Conservation (phyloP, 2,797 vertebrate species). For the Rhabdophis nuchalis region DNA sequence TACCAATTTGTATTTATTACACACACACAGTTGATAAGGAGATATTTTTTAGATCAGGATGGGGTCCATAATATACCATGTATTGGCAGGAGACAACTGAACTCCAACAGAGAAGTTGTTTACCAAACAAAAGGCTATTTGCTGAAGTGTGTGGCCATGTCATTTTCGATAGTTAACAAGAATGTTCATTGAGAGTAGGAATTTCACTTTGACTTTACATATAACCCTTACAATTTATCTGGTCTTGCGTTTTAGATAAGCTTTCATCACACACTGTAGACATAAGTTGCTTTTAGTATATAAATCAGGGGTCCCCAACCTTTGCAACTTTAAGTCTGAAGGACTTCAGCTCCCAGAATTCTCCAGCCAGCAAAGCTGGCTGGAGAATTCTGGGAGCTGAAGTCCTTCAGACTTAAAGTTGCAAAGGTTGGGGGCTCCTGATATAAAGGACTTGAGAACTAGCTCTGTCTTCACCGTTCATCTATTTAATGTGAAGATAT, state of each 20-base stretch:
- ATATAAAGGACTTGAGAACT: background rate
- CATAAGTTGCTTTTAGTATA: background rate
- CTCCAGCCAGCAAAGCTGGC: too few relatives aligned
- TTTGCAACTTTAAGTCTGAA: too few relatives aligned
- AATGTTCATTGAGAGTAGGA: background rate
- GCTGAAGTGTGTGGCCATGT: background rate
- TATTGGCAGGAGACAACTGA: background rate
- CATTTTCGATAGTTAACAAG: background rate
- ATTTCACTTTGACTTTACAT: background rate
- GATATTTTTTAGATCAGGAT: background rate
- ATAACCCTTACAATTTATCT: background rate
- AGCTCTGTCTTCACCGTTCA: background rate
- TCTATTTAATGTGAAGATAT: background rate
- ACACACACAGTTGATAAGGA: background rate
- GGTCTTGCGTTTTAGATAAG: background rate
- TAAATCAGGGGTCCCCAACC: too few relatives aligned
- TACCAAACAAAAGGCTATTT: background rate
- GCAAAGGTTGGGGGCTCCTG: too few relatives aligned
- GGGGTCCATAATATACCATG: background rate
- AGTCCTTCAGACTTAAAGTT: too few relatives aligned
- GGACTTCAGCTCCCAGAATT: too few relatives aligned
- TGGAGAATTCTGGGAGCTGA: too few relatives aligned
- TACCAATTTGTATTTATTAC: background rate
- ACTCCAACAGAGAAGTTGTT: background rate
- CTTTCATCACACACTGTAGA: background rate